phyloP scores from a whole-genome alignment of 2,113 vertebrate genomes.

The Vombatus ursinus region DNA sequence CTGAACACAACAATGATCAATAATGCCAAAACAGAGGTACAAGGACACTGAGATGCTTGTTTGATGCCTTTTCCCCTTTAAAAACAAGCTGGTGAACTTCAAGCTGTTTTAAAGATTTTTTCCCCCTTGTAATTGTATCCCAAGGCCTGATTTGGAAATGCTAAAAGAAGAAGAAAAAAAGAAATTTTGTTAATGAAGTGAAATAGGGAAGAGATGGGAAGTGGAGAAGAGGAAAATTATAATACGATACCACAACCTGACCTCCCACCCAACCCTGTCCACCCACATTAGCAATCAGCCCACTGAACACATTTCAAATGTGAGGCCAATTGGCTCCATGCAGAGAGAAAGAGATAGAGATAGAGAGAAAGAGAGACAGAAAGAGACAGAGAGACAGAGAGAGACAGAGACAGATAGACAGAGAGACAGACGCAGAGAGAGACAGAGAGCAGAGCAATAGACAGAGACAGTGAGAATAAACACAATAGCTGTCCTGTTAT shows the following conservation, averaged over 20 bases:
- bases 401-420: background rate
- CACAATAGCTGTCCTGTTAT: slow-evolving; percentile 3
- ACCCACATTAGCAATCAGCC: background rate
- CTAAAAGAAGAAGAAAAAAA: slow-evolving; percentile 74
- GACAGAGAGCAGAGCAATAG: background rate
- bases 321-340: slow-evolving; percentile 30
- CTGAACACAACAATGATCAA: slow-evolving; percentile 86
- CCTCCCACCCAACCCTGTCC: background rate
- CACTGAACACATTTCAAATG: slow-evolving; percentile 19
- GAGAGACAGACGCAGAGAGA: background rate
- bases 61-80: slow-evolving; percentile 7
- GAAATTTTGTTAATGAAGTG: slow-evolving; percentile 76
- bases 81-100: slow-evolving; percentile 11
- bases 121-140: slow-evolving; percentile 20
- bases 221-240: slow-evolving; percentile 59
- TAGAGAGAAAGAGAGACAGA: background rate
- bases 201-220: slow-evolving; percentile 45
- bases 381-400: slow-evolving; percentile 24
- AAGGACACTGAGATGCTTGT: slow-evolving; percentile 74
- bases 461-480: background rate
- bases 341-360: slow-evolving; percentile 11
- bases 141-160: slow-evolving; percentile 35
- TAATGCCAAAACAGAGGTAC: slow-evolving; percentile 81
- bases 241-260: background rate
- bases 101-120: slow-evolving; percentile 52